Conservation (phyloP, 1,140 invertebrate genomes). For the Orius insidiosus region DNA sequence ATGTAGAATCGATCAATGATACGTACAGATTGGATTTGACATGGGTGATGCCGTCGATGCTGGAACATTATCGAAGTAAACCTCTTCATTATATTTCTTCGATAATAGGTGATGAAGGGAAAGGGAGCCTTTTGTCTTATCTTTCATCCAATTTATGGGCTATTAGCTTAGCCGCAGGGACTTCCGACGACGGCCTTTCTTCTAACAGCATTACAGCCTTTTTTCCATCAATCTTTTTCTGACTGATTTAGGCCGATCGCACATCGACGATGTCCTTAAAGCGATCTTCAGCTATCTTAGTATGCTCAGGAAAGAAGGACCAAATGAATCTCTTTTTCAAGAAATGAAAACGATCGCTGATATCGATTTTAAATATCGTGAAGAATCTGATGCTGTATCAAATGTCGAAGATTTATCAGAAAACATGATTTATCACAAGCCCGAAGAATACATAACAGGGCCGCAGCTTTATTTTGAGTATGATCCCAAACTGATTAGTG, state of each 20-base stretch:
- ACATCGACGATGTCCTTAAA: slow-evolving; percentile 48
- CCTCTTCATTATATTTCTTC: slow-evolving; percentile 68
- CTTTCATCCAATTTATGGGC: slow-evolving; percentile 72
- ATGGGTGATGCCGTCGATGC: slow-evolving; percentile 63
- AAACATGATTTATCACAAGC: slow-evolving; percentile 61
- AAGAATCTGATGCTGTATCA: slow-evolving; percentile 50
- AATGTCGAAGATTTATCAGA: slow-evolving; percentile 61
- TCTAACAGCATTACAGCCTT: slow-evolving; percentile 26
- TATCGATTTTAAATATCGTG: slow-evolving; percentile 41
- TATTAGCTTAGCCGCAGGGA: slow-evolving; percentile 56
- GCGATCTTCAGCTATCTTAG: slow-evolving; percentile 56
- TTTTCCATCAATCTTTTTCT: slow-evolving; percentile 59
- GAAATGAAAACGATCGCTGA: slow-evolving; percentile 59
- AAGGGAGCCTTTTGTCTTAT: slow-evolving; percentile 68
- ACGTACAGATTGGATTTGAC: slow-evolving; percentile 51
- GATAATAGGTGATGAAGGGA: slow-evolving; percentile 74
- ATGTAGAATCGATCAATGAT: slow-evolving; percentile 64
- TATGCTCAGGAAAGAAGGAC: slow-evolving; percentile 39
- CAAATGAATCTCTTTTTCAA: slow-evolving; percentile 49
- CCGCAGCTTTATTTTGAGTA: slow-evolving; percentile 53
- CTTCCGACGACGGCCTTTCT: slow-evolving; percentile 55
- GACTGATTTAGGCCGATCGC: slow-evolving; percentile 58
- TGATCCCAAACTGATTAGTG: slow-evolving; percentile 50
- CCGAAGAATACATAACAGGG: slow-evolving; percentile 61
- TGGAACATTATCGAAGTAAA: slow-evolving; percentile 53